Evolutionary conservation across 2,888 invertebrate genomes (phyloP).

Genomic region (Agrypnus murinus): DNA sequence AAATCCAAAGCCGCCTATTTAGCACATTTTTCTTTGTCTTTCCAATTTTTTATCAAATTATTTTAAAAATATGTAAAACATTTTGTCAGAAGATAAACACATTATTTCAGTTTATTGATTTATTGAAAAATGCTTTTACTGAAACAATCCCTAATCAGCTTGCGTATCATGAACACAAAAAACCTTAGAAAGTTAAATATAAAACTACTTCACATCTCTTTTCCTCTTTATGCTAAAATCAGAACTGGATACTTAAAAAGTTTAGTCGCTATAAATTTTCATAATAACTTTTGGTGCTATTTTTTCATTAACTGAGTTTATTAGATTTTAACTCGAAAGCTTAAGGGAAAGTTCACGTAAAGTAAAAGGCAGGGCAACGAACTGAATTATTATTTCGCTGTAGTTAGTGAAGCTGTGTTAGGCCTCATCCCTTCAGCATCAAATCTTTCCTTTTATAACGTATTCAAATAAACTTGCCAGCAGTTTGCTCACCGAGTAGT

Average conservation of each 20-base stretch:
- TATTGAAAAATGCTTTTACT: too few species aligned
- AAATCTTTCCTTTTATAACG: slow-evolving; percentile 28
- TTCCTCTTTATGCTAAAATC: too few species aligned
- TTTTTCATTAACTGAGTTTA: slow-evolving; percentile 28
- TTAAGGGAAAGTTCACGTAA: slow-evolving; percentile 19
- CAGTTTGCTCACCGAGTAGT: neutral
- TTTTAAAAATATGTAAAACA: too few species aligned
- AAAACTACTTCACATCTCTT: too few species aligned
- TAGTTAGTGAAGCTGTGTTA: slow-evolving; percentile 21
- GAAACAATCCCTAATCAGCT: too few species aligned
- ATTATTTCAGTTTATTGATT: too few species aligned
- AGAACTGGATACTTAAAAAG: slow-evolving; percentile 14
- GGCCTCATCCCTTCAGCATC: slow-evolving; percentile 26
- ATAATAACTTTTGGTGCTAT: slow-evolving; percentile 25
- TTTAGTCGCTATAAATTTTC: slow-evolving; percentile 19
- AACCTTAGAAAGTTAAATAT: too few species aligned
- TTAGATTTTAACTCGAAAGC: slow-evolving; percentile 23
- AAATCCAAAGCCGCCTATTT: too few species aligned
- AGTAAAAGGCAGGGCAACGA: slow-evolving; percentile 30
- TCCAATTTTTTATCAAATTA: too few species aligned
- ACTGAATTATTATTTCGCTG: slow-evolving; percentile 29
- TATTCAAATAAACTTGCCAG: slow-evolving; percentile 22
- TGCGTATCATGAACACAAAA: too few species aligned
- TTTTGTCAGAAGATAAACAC: too few species aligned
- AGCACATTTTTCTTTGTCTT: too few species aligned